Evolutionary conservation across 2,113 vertebrate species (phyloP).

Genomic region (Ginglymostoma cirratum): DNA sequence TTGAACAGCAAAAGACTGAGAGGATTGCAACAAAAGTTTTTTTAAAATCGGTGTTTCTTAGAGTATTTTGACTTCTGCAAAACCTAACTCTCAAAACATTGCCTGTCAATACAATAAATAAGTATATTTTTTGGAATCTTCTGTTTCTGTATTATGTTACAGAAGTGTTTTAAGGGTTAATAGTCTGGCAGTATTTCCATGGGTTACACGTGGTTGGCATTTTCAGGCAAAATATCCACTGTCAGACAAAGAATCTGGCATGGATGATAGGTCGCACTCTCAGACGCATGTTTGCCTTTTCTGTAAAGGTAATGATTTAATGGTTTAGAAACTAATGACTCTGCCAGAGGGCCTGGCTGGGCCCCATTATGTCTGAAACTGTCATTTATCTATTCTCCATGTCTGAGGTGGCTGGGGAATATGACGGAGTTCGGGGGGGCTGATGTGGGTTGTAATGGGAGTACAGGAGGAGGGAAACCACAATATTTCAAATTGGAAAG

Average conservation of each 20-base stretch:
- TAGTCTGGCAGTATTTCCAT: constrained; percentile 32
- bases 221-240: constrained; percentile 40
- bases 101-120: not conserved
- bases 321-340: constrained; percentile 61
- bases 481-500: constrained; percentile 57
- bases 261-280: constrained; percentile 41
- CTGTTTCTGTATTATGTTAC: not conserved
- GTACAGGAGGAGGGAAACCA: constrained; percentile 51
- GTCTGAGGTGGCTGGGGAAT: constrained; percentile 44
- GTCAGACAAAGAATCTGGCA: constrained; percentile 43
- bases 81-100: not conserved
- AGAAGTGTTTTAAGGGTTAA: constrained; percentile 37
- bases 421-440: constrained; percentile 30
- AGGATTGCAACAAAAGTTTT: not conserved
- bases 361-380: constrained; percentile 54
- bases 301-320: constrained; percentile 66
- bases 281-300: constrained; percentile 59
- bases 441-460: constrained; percentile 42
- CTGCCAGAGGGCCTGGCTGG: constrained; percentile 63
- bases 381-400: constrained; percentile 55
- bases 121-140: not conserved
- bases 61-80: not conserved
- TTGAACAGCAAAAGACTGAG: not conserved
- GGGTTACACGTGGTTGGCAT: constrained; percentile 36
- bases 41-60: not conserved